These are phyloP conservation scores for Bos javanicus DNA, from an alignment of 2,113 vertebrate species.

Conservation along the genomic window DNA sequence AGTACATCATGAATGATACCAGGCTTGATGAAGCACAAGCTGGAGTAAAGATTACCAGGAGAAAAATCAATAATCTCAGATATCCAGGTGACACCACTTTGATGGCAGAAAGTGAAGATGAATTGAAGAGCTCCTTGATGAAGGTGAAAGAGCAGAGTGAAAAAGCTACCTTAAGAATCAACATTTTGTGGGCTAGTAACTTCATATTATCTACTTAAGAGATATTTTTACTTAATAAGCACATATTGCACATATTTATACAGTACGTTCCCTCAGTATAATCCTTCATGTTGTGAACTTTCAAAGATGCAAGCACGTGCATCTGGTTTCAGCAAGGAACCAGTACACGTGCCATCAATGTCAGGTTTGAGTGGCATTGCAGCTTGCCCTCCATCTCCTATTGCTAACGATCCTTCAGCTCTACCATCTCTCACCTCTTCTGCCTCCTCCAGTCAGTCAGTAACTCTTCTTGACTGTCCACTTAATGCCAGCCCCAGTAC, in stretches of 20 bases:
- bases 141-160: not conserved
- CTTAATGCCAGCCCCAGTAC: not conserved
- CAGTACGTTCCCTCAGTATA: not conserved
- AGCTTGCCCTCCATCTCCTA: not conserved
- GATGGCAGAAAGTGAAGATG: not conserved
- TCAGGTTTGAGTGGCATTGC: not conserved
- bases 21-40: not conserved
- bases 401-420: accelerated
- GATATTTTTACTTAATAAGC: not conserved
- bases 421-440: not conserved
- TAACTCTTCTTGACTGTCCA: not conserved
- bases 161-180: not conserved
- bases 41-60: not conserved
- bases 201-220: not conserved
- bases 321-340: not conserved
- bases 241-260: not conserved
- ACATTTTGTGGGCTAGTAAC: not conserved
- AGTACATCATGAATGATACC: not conserved
- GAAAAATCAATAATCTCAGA: not conserved
- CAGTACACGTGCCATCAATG: accelerated
- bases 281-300: not conserved
- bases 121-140: not conserved
- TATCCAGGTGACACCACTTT: not conserved
- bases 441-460: not conserved
- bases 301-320: not conserved